Evolutionary conservation across 2,888 invertebrate genomes (phyloP).

Genomic region (Agriotes lineatus): DNA sequence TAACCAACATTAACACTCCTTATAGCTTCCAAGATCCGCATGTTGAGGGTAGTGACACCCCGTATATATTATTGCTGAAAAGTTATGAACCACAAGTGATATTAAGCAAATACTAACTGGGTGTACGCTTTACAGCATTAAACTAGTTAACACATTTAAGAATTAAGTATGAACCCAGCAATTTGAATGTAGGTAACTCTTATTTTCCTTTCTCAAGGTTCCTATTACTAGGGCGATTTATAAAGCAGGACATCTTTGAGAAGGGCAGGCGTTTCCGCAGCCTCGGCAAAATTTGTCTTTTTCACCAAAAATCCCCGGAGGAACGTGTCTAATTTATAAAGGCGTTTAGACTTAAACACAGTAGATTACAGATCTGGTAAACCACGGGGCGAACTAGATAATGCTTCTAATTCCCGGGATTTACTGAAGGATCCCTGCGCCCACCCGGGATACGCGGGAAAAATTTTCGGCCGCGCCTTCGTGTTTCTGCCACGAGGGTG

Average conservation of each 20-base stretch:
- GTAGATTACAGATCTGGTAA: conserved; percentile 15
- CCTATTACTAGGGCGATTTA: too few species aligned
- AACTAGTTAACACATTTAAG: too few species aligned
- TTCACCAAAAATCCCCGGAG: not conserved
- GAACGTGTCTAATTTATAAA: conserved; percentile 9
- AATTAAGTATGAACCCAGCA: too few species aligned
- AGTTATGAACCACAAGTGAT: too few species aligned
- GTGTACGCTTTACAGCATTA: too few species aligned
- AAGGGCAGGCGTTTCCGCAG: not conserved
- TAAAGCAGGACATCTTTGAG: not conserved
- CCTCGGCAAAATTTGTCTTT: not conserved
- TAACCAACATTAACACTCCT: too few species aligned
- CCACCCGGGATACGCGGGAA: not conserved
- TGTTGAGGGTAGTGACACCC: too few species aligned
- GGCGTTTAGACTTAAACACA: conserved; percentile 12
- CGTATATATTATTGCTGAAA: too few species aligned
- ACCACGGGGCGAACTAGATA: conserved; percentile 3
- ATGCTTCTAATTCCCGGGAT: conserved; percentile 7
- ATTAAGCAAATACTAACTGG: too few species aligned
- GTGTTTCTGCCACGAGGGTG: conserved; percentile 7
- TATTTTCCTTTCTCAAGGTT: too few species aligned
- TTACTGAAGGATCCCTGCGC: not conserved
- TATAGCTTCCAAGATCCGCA: too few species aligned
- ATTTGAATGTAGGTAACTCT: too few species aligned
- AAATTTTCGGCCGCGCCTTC: conserved; percentile 4